phyloP scores from a whole-genome alignment of 2,113 vertebrate genomes.

The Mirounga angustirostris region DNA sequence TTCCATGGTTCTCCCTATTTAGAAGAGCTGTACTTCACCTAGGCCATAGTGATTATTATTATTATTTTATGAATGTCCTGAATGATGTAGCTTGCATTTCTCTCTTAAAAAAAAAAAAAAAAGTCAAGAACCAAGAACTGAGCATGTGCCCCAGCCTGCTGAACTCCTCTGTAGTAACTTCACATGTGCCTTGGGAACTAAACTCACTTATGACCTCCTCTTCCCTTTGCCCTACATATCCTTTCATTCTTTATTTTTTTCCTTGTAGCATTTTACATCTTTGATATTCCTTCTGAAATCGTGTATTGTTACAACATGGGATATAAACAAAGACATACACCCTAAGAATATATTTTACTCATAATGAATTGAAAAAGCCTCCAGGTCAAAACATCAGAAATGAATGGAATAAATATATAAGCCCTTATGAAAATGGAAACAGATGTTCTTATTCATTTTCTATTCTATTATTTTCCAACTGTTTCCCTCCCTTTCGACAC shows the following conservation, averaged over 20 bases:
- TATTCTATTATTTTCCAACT: not conserved
- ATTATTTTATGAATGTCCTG: not conserved
- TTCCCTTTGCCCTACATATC: not conserved
- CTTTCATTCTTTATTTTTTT: not conserved
- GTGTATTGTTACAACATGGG: not conserved
- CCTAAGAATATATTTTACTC: not conserved
- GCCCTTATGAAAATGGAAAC: not conserved
- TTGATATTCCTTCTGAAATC: not conserved
- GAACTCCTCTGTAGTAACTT: not conserved
- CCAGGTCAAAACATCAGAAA: not conserved
- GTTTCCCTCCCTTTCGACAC: not conserved
- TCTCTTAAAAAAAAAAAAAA: not conserved
- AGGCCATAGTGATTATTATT: not conserved
- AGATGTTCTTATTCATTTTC: not conserved
- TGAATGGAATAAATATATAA: not conserved
- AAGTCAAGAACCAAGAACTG: not conserved
- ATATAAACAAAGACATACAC: not conserved
- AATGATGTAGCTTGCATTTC: not conserved
- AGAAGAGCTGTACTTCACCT: not conserved
- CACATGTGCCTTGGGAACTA: not conserved
- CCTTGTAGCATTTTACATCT: not conserved
- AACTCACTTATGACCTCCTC: not conserved
- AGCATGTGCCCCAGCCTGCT: not conserved
- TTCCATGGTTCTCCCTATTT: not conserved
- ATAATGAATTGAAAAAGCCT: not conserved